phyloP scores from a whole-genome alignment of 2,888 invertebrate genomes.

The Pyrgus malvae region DNA sequence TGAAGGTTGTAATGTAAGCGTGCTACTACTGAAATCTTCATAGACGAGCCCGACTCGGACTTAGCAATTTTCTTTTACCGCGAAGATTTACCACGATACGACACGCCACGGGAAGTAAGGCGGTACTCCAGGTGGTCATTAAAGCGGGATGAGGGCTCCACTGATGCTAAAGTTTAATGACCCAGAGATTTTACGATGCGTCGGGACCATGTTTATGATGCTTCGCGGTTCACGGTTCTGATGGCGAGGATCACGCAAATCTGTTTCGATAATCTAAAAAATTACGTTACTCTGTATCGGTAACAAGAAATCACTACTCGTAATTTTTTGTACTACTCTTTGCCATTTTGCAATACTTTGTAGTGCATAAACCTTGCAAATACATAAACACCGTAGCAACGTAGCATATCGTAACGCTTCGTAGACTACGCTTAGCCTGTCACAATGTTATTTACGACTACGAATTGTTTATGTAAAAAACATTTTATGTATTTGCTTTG shows the following conservation, averaged over 20 bases:
- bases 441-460: too few relatives aligned
- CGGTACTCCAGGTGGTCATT: neutral
- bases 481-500: neutral
- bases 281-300: too few relatives aligned
- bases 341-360: too few relatives aligned
- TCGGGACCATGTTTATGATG: neutral
- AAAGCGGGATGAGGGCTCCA: neutral
- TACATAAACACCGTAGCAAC: neutral
- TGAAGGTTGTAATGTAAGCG: too few relatives aligned
- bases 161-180: slow-evolving; percentile 6
- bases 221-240: neutral
- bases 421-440: too few relatives aligned
- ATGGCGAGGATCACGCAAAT: neutral
- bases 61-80: neutral
- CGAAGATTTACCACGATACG: neutral
- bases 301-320: too few relatives aligned
- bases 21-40: too few relatives aligned
- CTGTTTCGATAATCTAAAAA: neutral
- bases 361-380: too few relatives aligned
- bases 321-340: too few relatives aligned
- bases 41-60: too few relatives aligned
- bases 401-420: neutral
- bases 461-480: too few relatives aligned
- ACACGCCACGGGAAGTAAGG: slow-evolving; percentile 1
- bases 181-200: neutral